Conservation (phyloP, 2,113 vertebrate genomes). For the Alethe diademata region DNA sequence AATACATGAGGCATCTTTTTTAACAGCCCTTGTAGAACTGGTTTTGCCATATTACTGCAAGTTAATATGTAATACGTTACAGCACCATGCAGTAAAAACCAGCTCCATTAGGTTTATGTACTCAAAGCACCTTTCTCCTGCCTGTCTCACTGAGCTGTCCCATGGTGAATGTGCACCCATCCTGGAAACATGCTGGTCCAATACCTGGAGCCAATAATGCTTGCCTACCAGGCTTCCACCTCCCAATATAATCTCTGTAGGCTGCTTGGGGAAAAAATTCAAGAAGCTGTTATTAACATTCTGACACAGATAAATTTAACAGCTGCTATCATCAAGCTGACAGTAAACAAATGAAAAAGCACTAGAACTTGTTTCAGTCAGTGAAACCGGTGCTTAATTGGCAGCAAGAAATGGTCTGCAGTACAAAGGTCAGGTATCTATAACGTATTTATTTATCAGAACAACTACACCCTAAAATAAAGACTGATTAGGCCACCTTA, state of each 20-base stretch:
- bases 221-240: neutral
- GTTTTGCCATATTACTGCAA: constrained; percentile 26
- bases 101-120: neutral
- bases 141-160: neutral
- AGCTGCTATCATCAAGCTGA: neutral
- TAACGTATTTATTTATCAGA: neutral
- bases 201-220: neutral
- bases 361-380: neutral
- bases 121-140: neutral
- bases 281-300: neutral
- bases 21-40: constrained; percentile 15
- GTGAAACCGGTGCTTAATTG: neutral
- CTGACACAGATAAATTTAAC: neutral
- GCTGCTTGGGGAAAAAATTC: neutral
- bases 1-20: neutral
- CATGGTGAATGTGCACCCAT: neutral
- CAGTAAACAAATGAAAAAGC: neutral
- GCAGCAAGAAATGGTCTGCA: neutral
- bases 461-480: neutral
- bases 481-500: neutral
- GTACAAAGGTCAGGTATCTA: neutral
- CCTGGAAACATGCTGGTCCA: neutral
- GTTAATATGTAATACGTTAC: constrained; percentile 25
- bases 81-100: neutral
- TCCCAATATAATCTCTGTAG: neutral